Evolutionary conservation across 1,140 invertebrate genomes (phyloP).

Genomic region (Dolichoris vasculosae): DNA sequence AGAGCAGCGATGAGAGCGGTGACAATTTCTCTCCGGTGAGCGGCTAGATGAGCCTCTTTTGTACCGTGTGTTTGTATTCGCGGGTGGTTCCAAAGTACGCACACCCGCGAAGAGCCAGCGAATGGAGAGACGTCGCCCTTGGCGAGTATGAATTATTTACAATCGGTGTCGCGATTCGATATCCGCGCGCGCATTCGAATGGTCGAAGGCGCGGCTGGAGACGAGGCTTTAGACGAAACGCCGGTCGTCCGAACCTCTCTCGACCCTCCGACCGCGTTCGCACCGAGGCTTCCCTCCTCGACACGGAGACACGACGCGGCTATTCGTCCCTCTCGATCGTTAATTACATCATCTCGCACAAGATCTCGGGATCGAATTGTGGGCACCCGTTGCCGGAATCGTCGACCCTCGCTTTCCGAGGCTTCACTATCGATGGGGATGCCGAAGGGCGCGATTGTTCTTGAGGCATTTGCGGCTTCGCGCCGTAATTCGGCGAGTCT

Average conservation of each 20-base stretch:
- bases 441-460: conserved; percentile 18
- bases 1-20: background rate
- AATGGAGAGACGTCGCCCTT: no score
- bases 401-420: background rate
- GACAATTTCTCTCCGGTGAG: conserved; percentile 16
- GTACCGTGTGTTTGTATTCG: no score
- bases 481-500: conserved; percentile 4
- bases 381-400: background rate
- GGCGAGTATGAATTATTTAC: conserved; percentile 23
- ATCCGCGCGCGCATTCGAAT: background rate
- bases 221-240: no score
- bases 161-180: background rate
- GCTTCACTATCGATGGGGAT: conserved; percentile 10
- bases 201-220: no score
- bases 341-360: conserved; percentile 32
- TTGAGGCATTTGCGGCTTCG: conserved; percentile 25
- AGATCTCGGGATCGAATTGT: no score
- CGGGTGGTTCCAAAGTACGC: background rate
- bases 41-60: conserved; percentile 10
- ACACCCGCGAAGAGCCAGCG: background rate
- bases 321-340: background rate
- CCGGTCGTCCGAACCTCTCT: no score
- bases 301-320: background rate
- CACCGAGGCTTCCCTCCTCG: background rate
- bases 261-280: no score